Conservation (phyloP, 2,888 invertebrate species). For the Microdon myrmicae region DNA sequence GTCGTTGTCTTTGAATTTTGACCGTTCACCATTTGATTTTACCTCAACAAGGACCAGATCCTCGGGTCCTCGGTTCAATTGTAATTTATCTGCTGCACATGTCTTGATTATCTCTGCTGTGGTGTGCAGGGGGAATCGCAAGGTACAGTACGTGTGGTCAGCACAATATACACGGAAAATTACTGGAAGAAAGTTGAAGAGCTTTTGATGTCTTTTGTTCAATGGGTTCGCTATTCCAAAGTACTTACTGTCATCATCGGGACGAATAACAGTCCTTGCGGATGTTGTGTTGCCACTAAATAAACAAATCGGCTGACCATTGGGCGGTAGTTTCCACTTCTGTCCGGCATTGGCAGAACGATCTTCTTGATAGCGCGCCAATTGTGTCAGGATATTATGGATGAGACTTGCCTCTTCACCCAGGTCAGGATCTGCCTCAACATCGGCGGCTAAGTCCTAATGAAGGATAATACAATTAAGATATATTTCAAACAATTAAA, state of each 20-base stretch:
- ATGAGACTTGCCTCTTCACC: constrained; percentile 77
- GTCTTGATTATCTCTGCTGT: constrained; percentile 78
- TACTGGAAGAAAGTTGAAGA: constrained; percentile 68
- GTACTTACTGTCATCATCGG: constrained; percentile 75
- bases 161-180: constrained; percentile 83
- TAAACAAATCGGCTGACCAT: constrained; percentile 76
- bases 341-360: constrained; percentile 71
- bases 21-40: constrained; percentile 78
- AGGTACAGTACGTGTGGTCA: constrained; percentile 83
- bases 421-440: constrained; percentile 75
- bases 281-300: constrained; percentile 71
- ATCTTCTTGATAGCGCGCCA: constrained; percentile 72
- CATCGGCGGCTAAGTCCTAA: constrained; percentile 76
- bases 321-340: constrained; percentile 77
- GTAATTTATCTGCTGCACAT: constrained; percentile 79
- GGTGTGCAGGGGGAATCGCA: constrained; percentile 77
- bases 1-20: constrained; percentile 79
- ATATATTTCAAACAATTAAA: not conserved
- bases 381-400: constrained; percentile 74
- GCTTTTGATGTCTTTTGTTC: not conserved
- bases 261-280: constrained; percentile 72
- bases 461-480: constrained; percentile 5
- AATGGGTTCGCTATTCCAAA: constrained; percentile 6
- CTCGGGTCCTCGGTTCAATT: constrained; percentile 73
- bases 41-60: constrained; percentile 80